These are phyloP conservation scores for Ifrita kowaldi DNA, from an alignment of 2,113 vertebrate genomes.

Conservation along the genomic window DNA sequence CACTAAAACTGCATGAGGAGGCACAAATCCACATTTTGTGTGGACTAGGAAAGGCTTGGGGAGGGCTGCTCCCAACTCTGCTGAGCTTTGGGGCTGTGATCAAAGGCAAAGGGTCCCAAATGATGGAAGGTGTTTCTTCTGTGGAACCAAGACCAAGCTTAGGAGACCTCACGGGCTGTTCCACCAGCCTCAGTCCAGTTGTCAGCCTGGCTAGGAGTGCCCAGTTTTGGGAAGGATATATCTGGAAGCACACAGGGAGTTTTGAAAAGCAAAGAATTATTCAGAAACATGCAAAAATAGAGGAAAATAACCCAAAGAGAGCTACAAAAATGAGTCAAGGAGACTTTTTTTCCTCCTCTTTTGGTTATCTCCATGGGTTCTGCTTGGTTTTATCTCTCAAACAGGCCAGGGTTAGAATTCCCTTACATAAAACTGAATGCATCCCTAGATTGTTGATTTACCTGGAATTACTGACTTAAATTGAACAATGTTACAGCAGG, in stretches of 20 bases:
- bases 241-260: accelerated
- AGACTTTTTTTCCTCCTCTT: neutral
- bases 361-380: neutral
- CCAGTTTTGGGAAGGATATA: neutral
- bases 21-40: neutral
- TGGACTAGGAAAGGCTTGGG: neutral
- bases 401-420: neutral
- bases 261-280: neutral
- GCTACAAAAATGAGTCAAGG: neutral
- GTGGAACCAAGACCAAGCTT: neutral
- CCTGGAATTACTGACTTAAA: neutral
- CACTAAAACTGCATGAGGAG: neutral
- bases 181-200: neutral
- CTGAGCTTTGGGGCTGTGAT: neutral
- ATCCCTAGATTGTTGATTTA: neutral
- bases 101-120: neutral
- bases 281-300: neutral
- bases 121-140: neutral
- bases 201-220: neutral
- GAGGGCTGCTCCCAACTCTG: neutral
- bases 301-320: neutral
- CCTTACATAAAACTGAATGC: neutral
- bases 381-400: neutral
- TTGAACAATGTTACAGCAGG: neutral
- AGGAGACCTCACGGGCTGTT: neutral